Conservation (phyloP, 2,888 invertebrate genomes). For the Endomychus coccineus region DNA sequence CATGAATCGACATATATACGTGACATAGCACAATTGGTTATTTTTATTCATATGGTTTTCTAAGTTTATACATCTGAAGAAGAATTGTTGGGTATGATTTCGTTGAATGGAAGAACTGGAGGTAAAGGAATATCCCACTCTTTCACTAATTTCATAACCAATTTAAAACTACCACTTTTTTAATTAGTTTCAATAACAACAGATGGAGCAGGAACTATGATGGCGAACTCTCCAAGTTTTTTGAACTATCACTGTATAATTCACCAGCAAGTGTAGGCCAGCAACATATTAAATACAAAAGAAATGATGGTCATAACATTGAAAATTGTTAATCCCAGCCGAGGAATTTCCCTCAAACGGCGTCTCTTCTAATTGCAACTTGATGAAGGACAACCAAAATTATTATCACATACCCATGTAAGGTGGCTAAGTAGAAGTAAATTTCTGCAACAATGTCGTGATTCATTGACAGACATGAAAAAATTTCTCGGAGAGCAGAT, state of each 20-base stretch:
- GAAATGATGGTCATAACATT: conserved; percentile 13
- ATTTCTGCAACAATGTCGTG: no score
- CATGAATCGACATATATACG: conserved; percentile 13
- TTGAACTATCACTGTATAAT: conserved; percentile 17
- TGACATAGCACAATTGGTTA: conserved; percentile 12
- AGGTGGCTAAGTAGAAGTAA: conserved; percentile 15
- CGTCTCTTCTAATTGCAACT: conserved; percentile 16
- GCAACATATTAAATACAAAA: conserved; percentile 14
- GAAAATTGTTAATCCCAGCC: conserved; percentile 7
- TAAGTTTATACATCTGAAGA: conserved; percentile 11
- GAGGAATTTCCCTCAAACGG: conserved; percentile 7
- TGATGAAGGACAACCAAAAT: conserved; percentile 14
- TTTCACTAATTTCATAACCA: conserved; percentile 11
- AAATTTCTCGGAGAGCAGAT: no score
- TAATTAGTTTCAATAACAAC: conserved; percentile 19
- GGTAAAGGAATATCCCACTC: conserved; percentile 15
- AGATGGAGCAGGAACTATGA: conserved; percentile 20
- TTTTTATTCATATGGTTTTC: conserved; percentile 14
- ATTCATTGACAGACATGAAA: background rate
- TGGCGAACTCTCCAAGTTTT: conserved; percentile 15
- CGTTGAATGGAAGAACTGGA: conserved; percentile 13
- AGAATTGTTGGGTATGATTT: conserved; percentile 14
- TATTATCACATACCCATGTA: conserved; percentile 10
- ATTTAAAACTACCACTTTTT: conserved; percentile 12
- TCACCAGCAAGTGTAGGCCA: conserved; percentile 15